Conservation (phyloP, 2,888 invertebrate genomes). For the Napeogenes inachia region DNA sequence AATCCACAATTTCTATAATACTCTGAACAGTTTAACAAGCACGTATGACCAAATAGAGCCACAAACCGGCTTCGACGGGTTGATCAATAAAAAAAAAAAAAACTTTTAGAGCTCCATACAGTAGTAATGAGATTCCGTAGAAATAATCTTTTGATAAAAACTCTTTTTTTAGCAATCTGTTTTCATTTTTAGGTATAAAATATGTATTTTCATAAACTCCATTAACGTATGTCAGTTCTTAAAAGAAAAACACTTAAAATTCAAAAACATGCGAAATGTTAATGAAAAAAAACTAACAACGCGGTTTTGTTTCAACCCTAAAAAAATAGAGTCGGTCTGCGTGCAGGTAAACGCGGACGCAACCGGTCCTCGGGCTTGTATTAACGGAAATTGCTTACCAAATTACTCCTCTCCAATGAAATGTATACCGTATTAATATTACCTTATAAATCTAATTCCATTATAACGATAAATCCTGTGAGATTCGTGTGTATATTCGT, state of each 20-base stretch:
- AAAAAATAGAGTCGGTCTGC: constrained; percentile 37
- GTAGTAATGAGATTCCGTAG: constrained; percentile 7
- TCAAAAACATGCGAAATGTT: not conserved
- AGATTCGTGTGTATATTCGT: constrained; percentile 46
- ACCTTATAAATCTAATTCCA: constrained; percentile 18
- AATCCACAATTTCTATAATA: constrained; percentile 18
- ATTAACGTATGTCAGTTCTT: too few species aligned
- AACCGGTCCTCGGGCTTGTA: constrained; percentile 51
- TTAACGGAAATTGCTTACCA: constrained; percentile 59
- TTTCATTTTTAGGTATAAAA: too few species aligned
- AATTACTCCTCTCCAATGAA: constrained; percentile 45
- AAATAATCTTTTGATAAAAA: not conserved
- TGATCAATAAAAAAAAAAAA: constrained; percentile 37
- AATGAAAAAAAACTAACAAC: not conserved
- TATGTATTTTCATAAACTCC: too few species aligned
- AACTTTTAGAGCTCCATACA: constrained; percentile 9
- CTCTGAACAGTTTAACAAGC: constrained; percentile 25
- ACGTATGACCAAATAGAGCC: constrained; percentile 29
- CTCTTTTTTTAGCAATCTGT: too few species aligned
- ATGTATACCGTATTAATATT: constrained; percentile 33
- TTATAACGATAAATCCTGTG: constrained; percentile 14
- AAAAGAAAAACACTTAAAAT: too few species aligned
- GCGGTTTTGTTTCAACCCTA: constrained; percentile 11
- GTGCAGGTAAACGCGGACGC: constrained; percentile 61
- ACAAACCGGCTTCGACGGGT: constrained; percentile 30